Base-by-base conservation (phyloP, 2,797 vertebrate genomes). In the Agapornis canus region DNA sequence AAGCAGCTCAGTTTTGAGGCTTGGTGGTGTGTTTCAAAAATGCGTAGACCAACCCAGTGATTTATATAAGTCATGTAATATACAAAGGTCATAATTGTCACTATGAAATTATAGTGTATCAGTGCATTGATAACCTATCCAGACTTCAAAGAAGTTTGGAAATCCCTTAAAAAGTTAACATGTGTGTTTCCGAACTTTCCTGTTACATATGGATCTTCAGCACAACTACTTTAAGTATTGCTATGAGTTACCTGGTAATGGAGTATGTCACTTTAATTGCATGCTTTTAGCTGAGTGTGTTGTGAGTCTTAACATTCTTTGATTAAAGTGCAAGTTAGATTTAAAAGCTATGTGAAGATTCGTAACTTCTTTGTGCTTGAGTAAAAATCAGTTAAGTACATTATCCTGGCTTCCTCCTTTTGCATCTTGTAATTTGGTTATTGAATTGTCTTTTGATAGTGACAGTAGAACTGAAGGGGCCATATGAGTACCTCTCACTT, bases 401-500 rank as follows among this genome's bases (percentile, higher is more conserved):
- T 89, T 64, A 56, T 80, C 21, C 12, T 91, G 73, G 8, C 32
- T 90, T 73, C 51, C 40, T 91, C 68, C 32, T 73, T 90, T 88
- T 90, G 92, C 32, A 88, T 81, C 57, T 76, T 97, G 68, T 91
- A 48, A 9, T 77, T 54, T 75, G 12, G 5, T 83, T 69, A 14
- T 94, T 94, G 86, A 9, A 23, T 95, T 97, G 12, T 97, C 37
- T 98, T 96, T 97, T 97, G 78, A 85, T 96, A 99, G 99, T 99
- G 98, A 99, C 97, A 70, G 98, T 99, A 88, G 98, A 99, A 98
- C 98, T 99, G 97, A 99, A 98, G 91, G 99, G 99, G 64, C 98
- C 98, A 0, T 99, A 99, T 95, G 99, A 99, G 69, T 99, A 99
- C 93, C 98, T 99, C 37, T 99, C 99, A 5, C 99, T 99, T 80